These are phyloP conservation scores for Desmodus rotundus DNA, from an alignment of 2,113 vertebrate genomes.

Conservation along the genomic window DNA sequence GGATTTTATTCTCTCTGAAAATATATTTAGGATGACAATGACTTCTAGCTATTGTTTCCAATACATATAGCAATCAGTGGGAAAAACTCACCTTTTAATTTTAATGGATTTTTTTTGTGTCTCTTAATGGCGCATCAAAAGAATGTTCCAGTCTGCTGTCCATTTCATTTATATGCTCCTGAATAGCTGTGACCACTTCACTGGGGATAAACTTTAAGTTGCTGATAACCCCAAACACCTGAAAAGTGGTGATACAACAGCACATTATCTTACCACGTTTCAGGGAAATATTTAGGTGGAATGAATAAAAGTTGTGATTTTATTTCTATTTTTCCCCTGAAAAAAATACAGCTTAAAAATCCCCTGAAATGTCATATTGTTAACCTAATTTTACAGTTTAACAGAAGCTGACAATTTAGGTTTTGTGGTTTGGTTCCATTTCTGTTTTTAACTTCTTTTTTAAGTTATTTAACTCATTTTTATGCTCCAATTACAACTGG, in stretches of 20 bases:
- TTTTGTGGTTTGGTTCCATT: conserved; percentile 71
- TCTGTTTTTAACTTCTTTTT: background rate
- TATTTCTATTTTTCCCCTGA: background rate
- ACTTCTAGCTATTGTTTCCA: background rate
- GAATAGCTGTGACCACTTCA: conserved; percentile 50
- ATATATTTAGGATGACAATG: too few species aligned
- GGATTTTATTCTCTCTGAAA: background rate
- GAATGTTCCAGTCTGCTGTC: conserved; percentile 26
- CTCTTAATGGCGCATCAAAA: conserved; percentile 68
- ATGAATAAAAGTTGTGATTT: background rate
- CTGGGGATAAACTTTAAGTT: conserved; percentile 49
- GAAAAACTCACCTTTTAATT: background rate
- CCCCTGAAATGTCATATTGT: background rate
- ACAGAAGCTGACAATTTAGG: conserved; percentile 64
- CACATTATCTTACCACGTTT: background rate
- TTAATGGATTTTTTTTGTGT: conserved; percentile 78
- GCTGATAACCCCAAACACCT: conserved; percentile 87
- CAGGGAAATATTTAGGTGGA: conserved; percentile 16
- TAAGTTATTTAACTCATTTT: background rate
- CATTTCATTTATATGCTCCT: conserved; percentile 47
- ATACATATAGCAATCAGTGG: background rate
- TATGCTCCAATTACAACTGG: background rate
- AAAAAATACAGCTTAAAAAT: background rate
- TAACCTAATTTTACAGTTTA: conserved; percentile 63
- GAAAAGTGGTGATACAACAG: conserved; percentile 55